Evolutionary conservation across 2,797 vertebrate species (phyloP).

Genomic region (Spinus pinus): DNA sequence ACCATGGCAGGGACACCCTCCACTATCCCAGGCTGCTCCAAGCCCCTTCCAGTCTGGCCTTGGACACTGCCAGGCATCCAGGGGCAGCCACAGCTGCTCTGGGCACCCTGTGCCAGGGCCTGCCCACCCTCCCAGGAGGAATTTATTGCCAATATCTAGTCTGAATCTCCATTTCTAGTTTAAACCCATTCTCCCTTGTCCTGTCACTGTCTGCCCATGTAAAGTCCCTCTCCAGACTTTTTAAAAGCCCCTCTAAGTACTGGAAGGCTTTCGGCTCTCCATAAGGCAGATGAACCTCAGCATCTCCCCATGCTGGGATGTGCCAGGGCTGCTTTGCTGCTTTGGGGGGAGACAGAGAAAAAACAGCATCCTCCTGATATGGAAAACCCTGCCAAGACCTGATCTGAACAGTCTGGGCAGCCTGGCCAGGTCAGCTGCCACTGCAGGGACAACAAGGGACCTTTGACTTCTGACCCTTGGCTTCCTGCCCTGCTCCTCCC

Average conservation of each 20-base stretch:
- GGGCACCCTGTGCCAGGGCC: not conserved
- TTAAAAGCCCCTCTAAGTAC: not conserved
- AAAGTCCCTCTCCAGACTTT: not conserved
- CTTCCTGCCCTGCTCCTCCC: not conserved
- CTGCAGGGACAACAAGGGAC: not conserved
- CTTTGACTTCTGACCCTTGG: not conserved
- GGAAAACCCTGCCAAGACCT: not conserved
- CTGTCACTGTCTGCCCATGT: not conserved
- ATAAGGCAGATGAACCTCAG: not conserved
- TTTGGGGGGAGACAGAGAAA: not conserved
- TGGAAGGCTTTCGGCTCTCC: not conserved
- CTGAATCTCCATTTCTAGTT: not conserved
- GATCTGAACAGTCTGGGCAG: not conserved
- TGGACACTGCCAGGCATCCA: not conserved
- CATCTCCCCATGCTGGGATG: not conserved
- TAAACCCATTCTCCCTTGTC: not conserved
- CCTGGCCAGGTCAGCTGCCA: not conserved
- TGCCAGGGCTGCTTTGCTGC: not conserved
- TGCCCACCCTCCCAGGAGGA: rapidly evolving
- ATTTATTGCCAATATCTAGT: not conserved
- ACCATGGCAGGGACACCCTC: not conserved
- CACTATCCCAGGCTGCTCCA: rapidly evolving
- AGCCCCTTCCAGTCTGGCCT: rapidly evolving
- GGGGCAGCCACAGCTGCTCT: not conserved
- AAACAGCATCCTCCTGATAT: rapidly evolving